Base-by-base conservation (phyloP, 2,888 invertebrate species). In the Anticlea derivata region DNA sequence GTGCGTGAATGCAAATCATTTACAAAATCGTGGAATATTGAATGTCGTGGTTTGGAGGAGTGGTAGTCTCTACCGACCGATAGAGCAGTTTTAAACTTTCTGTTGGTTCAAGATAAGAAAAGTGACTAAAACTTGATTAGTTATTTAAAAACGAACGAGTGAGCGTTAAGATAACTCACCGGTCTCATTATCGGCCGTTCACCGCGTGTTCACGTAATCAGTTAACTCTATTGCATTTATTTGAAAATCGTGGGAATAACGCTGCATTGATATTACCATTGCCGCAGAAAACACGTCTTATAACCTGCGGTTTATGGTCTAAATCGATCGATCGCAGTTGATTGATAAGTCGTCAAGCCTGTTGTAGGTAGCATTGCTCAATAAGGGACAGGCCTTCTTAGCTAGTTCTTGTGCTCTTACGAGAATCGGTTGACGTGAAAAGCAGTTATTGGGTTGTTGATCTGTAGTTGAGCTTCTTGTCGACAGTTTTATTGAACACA, bases 131-230 rank as follows among this genome's bases (percentile, higher is more conserved):
- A 22, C 30, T 35, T 45, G 45, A 40, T 45, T 37, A 37, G 26
- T 23, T 40, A 45, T 17, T 40, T 41, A 46, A 40, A 47, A 37
- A 50, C 56, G 50, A 58, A 54, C 55, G 5, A 34, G 20, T 17
- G 39, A 53, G 45, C 35, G 47, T 33, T 31, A 49, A 54, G 60
- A 61, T 60, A 60, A 52, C 45, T 55, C 38, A 31, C 12, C 52
- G 57, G 55, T 34, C 41, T 33, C 30, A 46, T 55, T 62, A 62
- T 62, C 62, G 62, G 55, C 34, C 58, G 43, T 62, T 60, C 60
- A 62, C 60, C 50, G 41, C 47, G 30, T 38, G 33, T 50, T 54
- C 55, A 43, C 45, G 60, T 61, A 56, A 58, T 52, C 58, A 47
- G 33, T 53, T 53, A 44, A 53, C 50, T 57, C 29, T 44, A 54